Evolutionary conservation across 37 sponge, comb jelly and placozoan genomes (phyloP).

Genomic region (Aphrocallistes beatrix): DNA sequence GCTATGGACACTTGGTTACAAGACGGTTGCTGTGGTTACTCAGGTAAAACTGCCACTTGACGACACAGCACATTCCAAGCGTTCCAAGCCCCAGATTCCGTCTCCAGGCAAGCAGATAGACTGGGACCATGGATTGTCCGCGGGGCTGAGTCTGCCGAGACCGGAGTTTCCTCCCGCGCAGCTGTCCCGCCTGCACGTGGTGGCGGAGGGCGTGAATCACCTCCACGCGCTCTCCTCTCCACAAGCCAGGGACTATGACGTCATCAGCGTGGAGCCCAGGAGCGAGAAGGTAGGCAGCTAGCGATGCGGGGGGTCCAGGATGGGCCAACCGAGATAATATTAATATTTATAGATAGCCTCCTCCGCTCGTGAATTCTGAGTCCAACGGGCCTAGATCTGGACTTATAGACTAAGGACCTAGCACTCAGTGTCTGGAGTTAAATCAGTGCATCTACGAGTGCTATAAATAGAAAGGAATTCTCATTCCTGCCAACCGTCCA

Average conservation of each 20-base stretch:
- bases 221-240: neutral
- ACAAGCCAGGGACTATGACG: neutral
- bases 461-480: too few species aligned
- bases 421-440: too few species aligned
- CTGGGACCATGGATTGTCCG: neutral
- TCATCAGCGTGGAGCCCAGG: neutral
- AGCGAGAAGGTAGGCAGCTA: neutral
- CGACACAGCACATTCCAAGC: neutral
- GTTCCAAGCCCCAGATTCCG: neutral
- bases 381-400: too few species aligned
- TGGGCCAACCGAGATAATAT: too few species aligned
- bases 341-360: too few species aligned
- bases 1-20: conserved; percentile 2
- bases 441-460: too few species aligned
- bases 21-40: neutral
- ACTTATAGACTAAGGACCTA: too few species aligned
- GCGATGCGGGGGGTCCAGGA: neutral
- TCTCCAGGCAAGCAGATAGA: neutral
- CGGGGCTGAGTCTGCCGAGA: neutral
- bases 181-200: neutral
- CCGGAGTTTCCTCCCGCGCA: neutral
- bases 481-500: too few species aligned
- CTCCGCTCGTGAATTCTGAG: too few species aligned
- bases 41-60: neutral
- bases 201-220: neutral